Conservation (phyloP, 2,888 invertebrate species). For the Gortyna flavago region DNA sequence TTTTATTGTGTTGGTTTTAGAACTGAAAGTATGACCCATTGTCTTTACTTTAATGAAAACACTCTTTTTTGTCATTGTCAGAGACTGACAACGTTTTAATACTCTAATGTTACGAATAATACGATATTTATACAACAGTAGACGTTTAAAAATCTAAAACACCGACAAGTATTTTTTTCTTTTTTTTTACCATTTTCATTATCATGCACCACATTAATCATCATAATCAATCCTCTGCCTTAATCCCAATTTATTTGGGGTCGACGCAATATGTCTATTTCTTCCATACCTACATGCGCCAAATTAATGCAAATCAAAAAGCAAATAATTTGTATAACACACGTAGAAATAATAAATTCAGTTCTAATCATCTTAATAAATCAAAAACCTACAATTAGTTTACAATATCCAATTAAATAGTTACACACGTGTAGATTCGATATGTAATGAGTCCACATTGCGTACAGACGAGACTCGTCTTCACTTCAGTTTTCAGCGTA, state of each 20-base stretch:
- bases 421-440: constrained; percentile 36
- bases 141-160: neutral
- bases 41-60: neutral
- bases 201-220: too few relatives aligned
- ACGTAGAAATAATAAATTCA: neutral
- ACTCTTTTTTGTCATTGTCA: neutral
- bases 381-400: neutral
- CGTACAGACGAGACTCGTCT: constrained; percentile 52
- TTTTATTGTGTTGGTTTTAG: too few relatives aligned
- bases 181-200: too few relatives aligned
- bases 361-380: neutral
- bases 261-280: neutral
- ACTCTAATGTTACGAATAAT: neutral
- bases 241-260: neutral
- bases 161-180: neutral
- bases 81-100: neutral
- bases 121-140: neutral
- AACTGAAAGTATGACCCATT: neutral
- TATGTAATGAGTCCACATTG: constrained; percentile 43
- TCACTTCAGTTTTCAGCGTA: constrained; percentile 71
- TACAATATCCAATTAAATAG: neutral
- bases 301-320: neutral
- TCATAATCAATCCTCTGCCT: neutral
- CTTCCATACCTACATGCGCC: neutral
- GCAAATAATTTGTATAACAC: neutral